Evolutionary conservation across 2,888 invertebrate genomes (phyloP), one percentile per base, ranked within the genome.

Genomic region (Trisateles emortualis): DNA sequence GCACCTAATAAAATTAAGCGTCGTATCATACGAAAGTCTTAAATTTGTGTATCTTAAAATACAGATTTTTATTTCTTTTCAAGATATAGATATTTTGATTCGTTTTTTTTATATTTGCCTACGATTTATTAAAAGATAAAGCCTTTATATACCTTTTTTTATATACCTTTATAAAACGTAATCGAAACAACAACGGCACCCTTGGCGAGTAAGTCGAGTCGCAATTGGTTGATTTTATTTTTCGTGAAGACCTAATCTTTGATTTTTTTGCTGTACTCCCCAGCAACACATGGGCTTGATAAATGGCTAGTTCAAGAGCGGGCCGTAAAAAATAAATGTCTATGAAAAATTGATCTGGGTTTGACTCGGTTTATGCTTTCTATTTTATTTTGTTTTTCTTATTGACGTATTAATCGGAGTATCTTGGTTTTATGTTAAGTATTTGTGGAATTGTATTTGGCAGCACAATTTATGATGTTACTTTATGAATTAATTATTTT

Each of bases 251-350:
- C 72, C 77, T 86, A 83, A 85, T 88, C 82, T 82, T 72, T 76
- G 74, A 79, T 79, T 83, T 80, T 80, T 77, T 79, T 83, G 78
- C 73, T 65, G 60, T 58, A 54, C 43, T 52, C 68, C 54, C 71
- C 73, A 72, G 80, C 74, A 83, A 83, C 84, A 86, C 73, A 84
- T 84, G 82, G 68, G 74, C 64, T 70, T 88, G 87, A 89, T 85
- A 86, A 86, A 90, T 90, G 74, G 84, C 76, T 61, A 74, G 75
- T 78, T 78, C 74, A 72, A 72, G 68, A 72, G 46, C 49, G 62
- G 69, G 60, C 68, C 70, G 59, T 66, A 68, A 68, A 73, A 49
- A 55, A 74, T 72, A 79, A 80, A 79, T 78, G 73, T 82, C 74
- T 78, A 80, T 84, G 79, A 86, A 83, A 84, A 84, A 85, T 83